These are phyloP conservation scores for Teinopalpus imperialis DNA, from an alignment of 2,888 invertebrate genomes.

Conservation along the genomic window DNA sequence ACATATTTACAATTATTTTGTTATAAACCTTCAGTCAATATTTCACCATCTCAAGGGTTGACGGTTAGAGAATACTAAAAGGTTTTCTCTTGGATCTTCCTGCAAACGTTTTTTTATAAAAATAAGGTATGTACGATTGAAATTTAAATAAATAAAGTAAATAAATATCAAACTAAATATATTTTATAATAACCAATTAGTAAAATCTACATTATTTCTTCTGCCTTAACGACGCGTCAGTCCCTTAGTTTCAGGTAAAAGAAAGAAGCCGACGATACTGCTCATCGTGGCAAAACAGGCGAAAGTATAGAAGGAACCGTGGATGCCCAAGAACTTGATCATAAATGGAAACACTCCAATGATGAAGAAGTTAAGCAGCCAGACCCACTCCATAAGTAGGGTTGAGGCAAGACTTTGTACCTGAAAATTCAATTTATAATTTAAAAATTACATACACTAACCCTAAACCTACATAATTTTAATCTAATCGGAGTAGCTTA, in stretches of 20 bases:
- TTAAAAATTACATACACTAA: too few species aligned
- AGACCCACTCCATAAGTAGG: constrained; percentile 63
- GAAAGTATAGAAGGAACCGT: constrained; percentile 65
- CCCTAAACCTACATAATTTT: too few species aligned
- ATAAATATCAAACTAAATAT: not conserved
- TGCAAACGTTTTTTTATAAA: too few species aligned
- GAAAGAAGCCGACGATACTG: constrained; percentile 46
- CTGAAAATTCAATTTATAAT: constrained; percentile 42
- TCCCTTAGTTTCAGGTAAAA: constrained; percentile 76
- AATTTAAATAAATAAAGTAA: too few species aligned
- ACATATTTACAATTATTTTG: too few species aligned
- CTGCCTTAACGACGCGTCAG: constrained; percentile 42
- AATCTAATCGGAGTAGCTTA: too few species aligned
- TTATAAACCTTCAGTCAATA: too few species aligned
- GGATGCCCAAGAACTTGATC: constrained; percentile 47
- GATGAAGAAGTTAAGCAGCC: constrained; percentile 66
- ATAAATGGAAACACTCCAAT: constrained; percentile 64
- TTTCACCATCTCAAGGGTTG: too few species aligned
- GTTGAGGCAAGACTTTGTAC: constrained; percentile 66
- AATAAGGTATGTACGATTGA: too few species aligned
- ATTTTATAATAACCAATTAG: not conserved
- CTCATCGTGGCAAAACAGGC: constrained; percentile 47
- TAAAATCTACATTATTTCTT: constrained; percentile 3
- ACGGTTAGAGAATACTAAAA: too few species aligned
- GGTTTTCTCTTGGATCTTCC: too few species aligned